Base-by-base conservation (phyloP, 2,888 invertebrate genomes). In the Parnassius smintheus region DNA sequence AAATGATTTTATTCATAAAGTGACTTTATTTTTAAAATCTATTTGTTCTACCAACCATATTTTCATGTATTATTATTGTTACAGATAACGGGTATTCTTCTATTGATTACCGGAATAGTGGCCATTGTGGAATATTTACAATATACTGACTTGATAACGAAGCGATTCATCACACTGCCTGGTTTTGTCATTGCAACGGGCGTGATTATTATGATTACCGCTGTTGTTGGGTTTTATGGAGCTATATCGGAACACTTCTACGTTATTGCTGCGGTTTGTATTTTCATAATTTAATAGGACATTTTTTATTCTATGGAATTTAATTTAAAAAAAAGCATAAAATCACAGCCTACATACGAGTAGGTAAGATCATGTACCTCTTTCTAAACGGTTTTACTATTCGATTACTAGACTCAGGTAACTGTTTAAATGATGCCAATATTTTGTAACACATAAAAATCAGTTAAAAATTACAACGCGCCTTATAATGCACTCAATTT, bases 171-270 rank as follows among this genome's bases (percentile, higher is more conserved):
- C 75, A 94, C 94, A 0, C 92, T 96, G 51, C 94, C 95, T 1
- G 87, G 93, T 2, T 90, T 94, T 64, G 85, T 94, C 11, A 94
- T 96, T 57, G 93, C 95, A 0, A 93, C 95, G n/a, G 96, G 95
- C 2, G 86, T 72, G 80, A 87, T 96, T 66, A 94, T 96, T 70
- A 92, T 97, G 71, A 75, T 96, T 58, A 93, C 96, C 7, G 94
- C 96, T 0, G 94, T 95, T 76, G 94, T 97, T 64, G 98, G 97
- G 65, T 97, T 97, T 81, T 97, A 96, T 82, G 97, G 96, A 10
- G 97, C 98, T 0, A 89, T 96, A 61, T 94, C 95, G 58, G 96
- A 97, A 81, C 95, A 95, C 80, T 95, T 97, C 78, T 96, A 96
- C 79, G 94, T 96, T 88, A 94, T 96, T 13, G 91, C 95, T 67